phyloP scores from a whole-genome alignment of 2,888 invertebrate genomes.

The Ypsolopha sequella region DNA sequence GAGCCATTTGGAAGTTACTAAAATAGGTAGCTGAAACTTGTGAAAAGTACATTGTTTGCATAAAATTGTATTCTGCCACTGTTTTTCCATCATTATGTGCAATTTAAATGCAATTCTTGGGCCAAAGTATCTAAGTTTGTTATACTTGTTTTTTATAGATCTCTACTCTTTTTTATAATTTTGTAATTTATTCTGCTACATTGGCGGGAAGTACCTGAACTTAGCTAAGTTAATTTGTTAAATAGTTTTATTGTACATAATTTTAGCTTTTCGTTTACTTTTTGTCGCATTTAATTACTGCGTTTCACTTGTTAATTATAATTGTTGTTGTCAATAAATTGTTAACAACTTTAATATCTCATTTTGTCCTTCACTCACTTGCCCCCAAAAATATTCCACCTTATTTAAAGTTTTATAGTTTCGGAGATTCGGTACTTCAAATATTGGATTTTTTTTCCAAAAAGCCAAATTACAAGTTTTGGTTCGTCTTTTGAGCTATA shows the following conservation, averaged over 20 bases:
- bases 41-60: no score
- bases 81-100: no score
- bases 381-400: neutral
- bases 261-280: neutral
- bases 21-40: no score
- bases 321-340: neutral
- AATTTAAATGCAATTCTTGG: no score
- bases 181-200: conserved; percentile 2
- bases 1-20: no score
- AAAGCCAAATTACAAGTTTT: no score
- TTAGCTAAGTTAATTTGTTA: neutral
- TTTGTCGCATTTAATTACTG: neutral
- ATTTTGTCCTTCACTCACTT: neutral
- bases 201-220: conserved; percentile 10
- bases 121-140: neutral
- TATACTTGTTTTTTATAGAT: neutral
- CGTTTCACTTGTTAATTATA: neutral
- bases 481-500: no score
- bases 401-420: no score
- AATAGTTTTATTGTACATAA: neutral
- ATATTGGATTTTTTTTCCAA: no score
- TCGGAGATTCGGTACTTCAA: no score
- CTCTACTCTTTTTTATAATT: neutral
- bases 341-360: neutral
- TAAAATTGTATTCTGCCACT: no score